Percentiles rank a stretch among this genome's conserved stretches.
phyloP scores from a whole-genome alignment of 2,888 invertebrate species.

The Nomada lathburiana region DNA sequence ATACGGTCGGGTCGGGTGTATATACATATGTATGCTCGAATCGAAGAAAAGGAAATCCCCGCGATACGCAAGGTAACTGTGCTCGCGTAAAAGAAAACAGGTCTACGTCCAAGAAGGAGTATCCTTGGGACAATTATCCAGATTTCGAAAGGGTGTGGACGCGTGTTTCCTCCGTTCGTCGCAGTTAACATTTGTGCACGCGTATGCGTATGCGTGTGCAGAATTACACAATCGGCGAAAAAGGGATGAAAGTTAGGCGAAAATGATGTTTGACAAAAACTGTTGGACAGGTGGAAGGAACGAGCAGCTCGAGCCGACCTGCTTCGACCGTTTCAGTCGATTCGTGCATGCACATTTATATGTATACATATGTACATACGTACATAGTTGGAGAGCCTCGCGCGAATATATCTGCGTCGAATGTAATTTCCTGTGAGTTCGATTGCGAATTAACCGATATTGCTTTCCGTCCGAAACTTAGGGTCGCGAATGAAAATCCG shows the following conservation, averaged over 20 bases:
- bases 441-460: conserved; percentile 44
- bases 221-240: neutral
- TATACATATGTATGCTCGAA: neutral
- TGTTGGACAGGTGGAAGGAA: neutral
- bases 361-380: neutral
- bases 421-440: conserved; percentile 50
- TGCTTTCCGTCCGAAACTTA: conserved; percentile 34
- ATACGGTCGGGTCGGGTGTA: neutral
- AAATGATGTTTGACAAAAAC: conserved; percentile 36
- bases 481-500: conserved; percentile 35
- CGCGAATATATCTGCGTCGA: conserved; percentile 10
- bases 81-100: too few species aligned
- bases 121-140: too few species aligned
- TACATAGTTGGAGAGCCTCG: conserved; percentile 17
- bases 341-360: neutral
- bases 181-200: too few species aligned
- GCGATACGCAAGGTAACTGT: too few species aligned
- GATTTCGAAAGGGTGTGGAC: too few species aligned
- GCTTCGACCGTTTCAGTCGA: conserved; percentile 1
- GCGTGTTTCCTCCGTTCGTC: too few species aligned
- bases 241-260: neutral
- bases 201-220: too few species aligned
- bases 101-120: too few species aligned
- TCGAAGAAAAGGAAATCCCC: too few species aligned
- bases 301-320: neutral